Conservation (phyloP, 1,140 invertebrate genomes). For the Meloidogyne exigua region DNA sequence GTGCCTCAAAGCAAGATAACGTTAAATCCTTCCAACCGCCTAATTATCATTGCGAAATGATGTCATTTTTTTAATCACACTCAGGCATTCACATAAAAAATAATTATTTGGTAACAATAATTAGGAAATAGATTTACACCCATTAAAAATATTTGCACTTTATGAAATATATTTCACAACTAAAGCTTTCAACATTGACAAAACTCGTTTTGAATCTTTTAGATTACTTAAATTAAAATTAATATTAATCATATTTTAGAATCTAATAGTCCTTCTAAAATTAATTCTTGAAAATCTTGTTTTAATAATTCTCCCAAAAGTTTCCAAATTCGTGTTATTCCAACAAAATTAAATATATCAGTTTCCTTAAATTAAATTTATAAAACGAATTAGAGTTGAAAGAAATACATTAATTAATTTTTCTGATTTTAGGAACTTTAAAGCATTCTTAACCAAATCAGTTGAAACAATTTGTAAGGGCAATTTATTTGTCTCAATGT, state of each 20-base stretch:
- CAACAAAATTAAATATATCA: not conserved
- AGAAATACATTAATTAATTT: not conserved
- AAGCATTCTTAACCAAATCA: conserved; percentile 18
- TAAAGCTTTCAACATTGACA: not conserved
- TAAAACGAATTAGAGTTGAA: not conserved
- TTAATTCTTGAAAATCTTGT: not conserved
- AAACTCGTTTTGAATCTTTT: not conserved
- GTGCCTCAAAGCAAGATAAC: not conserved
- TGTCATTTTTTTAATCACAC: not conserved
- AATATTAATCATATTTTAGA: not conserved
- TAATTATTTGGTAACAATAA: not conserved
- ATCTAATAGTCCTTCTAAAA: not conserved
- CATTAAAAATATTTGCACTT: not conserved
- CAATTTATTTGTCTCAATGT: not conserved
- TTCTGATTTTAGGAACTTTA: conserved; percentile 3
- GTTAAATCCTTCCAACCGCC: not conserved
- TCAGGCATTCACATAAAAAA: not conserved
- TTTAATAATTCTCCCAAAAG: no score
- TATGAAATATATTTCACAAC: not conserved
- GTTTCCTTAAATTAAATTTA: not conserved
- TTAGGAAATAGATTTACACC: not conserved
- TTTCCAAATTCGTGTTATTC: not conserved
- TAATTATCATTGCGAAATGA: not conserved
- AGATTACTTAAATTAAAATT: not conserved
- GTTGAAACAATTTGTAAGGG: conserved; percentile 18